Evolutionary conservation across 2,888 invertebrate species (phyloP).

Genomic region (Osedax fenrisi): DNA sequence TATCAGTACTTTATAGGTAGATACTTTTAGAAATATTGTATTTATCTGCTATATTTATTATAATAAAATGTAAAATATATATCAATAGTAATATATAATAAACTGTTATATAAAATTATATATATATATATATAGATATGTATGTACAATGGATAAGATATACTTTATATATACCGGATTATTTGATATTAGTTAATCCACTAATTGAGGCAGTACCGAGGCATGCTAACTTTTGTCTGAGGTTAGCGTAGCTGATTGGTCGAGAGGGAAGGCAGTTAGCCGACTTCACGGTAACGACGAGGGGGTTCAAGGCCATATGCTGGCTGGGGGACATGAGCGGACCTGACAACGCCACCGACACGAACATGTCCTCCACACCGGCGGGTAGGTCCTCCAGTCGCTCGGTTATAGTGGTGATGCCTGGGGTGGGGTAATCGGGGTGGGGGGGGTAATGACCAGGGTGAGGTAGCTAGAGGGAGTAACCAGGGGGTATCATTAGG

Average conservation of each 20-base stretch:
- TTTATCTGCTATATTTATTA: no score
- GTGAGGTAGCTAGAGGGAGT: neutral
- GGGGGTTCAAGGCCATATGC: conserved; percentile 45
- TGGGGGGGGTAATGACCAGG: neutral
- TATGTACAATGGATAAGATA: no score
- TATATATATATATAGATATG: conserved; percentile 24
- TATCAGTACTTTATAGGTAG: no score
- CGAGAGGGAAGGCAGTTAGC: conserved; percentile 44
- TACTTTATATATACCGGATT: no score
- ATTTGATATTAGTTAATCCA: no score
- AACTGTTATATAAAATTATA: neutral
- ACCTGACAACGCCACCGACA: conserved; percentile 42
- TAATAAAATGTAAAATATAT: neutral
- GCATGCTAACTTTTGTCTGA: conserved; percentile 44
- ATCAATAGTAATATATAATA: neutral
- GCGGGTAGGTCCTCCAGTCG: conserved; percentile 42
- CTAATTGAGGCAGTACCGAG: no score
- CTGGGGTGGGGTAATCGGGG: conserved; percentile 34
- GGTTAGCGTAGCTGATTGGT: conserved; percentile 41
- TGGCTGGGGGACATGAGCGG: conserved; percentile 44
- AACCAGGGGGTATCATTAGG: no score
- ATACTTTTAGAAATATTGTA: no score
- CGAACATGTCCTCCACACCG: conserved; percentile 45
- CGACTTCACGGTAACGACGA: conserved; percentile 45
- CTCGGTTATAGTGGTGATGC: conserved; percentile 41